Evolutionary conservation across 2,797 vertebrate species (phyloP).

Genomic region (Nyctibius grandis): DNA sequence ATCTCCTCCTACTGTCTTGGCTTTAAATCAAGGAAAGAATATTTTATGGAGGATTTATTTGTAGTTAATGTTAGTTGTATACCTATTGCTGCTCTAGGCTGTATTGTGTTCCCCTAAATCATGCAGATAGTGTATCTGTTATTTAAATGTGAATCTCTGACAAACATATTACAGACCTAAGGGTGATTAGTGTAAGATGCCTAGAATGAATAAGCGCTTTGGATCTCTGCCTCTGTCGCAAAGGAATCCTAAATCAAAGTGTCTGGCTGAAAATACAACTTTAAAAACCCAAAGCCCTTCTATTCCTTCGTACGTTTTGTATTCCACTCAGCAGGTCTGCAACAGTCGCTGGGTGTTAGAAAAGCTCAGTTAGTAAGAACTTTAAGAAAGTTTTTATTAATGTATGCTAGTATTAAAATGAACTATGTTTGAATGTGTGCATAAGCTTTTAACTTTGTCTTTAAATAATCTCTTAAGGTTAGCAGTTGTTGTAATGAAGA

Average conservation of each 20-base stretch:
- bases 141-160: constrained; percentile 21
- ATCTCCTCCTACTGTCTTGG: background rate
- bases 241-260: background rate
- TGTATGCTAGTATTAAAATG: background rate
- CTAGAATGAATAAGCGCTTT: background rate
- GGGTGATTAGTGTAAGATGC: background rate
- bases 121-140: background rate
- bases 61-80: background rate
- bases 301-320: background rate
- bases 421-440: background rate
- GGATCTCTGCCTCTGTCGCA: background rate
- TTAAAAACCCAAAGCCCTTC: background rate
- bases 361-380: background rate
- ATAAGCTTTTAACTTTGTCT: background rate
- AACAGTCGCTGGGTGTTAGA: background rate
- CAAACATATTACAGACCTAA: background rate
- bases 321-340: background rate
- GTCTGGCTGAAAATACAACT: background rate
- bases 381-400: background rate
- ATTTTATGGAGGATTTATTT: background rate
- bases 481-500: background rate
- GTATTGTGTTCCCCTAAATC: background rate
- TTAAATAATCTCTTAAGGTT: background rate
- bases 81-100: background rate
- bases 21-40: background rate